phyloP scores from a whole-genome alignment of 2,888 invertebrate genomes.

The Apoderus coryli region DNA sequence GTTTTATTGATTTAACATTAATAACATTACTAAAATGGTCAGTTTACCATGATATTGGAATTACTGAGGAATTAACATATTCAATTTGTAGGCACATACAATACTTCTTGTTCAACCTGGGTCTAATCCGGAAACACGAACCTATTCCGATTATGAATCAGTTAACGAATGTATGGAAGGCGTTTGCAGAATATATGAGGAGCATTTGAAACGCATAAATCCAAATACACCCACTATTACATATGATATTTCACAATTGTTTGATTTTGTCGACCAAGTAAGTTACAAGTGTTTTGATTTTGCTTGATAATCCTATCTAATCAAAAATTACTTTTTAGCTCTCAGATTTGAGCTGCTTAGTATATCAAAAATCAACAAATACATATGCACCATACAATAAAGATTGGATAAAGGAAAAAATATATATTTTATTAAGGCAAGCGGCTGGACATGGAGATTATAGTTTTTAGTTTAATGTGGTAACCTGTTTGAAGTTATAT shows the following conservation, averaged over 20 bases:
- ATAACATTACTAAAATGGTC: too few relatives aligned
- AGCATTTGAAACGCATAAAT: slow-evolving; percentile 89
- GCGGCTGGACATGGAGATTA: slow-evolving; percentile 49
- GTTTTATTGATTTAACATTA: too few relatives aligned
- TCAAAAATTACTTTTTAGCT: slow-evolving; percentile 35
- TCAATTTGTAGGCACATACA: slow-evolving; percentile 74
- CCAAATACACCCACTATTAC: slow-evolving; percentile 95
- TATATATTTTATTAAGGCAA: slow-evolving; percentile 85
- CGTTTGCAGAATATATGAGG: slow-evolving; percentile 98
- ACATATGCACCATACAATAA: slow-evolving; percentile 98
- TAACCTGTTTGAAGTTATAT: slow-evolving; percentile 2
- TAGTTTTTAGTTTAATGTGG: too few relatives aligned
- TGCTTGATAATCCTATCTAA: too few relatives aligned
- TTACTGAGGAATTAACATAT: not conserved
- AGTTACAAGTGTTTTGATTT: slow-evolving; percentile 13
- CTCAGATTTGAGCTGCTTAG: slow-evolving; percentile 88
- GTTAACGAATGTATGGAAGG: slow-evolving; percentile 98
- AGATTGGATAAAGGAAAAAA: slow-evolving; percentile 99
- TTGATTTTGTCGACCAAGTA: slow-evolving; percentile 93
- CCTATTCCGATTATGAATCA: slow-evolving; percentile 96
- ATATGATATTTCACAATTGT: slow-evolving; percentile 94
- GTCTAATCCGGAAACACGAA: slow-evolving; percentile 84
- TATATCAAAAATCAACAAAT: slow-evolving; percentile 89
- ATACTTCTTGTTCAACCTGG: slow-evolving; percentile 93
- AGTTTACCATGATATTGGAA: too few relatives aligned